These are phyloP conservation scores for Diaperis boleti DNA, from an alignment of 2,888 invertebrate species.

Conservation along the genomic window DNA sequence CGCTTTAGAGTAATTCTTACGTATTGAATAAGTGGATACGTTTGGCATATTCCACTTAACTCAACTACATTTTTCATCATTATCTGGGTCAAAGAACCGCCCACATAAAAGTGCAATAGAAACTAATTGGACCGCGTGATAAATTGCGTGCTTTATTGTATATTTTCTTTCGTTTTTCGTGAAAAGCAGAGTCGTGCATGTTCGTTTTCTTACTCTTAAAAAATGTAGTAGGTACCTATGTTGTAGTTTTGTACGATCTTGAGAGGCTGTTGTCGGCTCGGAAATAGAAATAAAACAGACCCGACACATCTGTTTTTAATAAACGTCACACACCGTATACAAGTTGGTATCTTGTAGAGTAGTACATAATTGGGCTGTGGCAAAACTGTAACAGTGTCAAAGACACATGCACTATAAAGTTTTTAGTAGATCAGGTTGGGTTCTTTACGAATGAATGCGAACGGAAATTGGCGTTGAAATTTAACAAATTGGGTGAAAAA, in stretches of 20 bases:
- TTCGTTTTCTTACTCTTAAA: no score
- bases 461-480: neutral
- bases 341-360: constrained; percentile 1
- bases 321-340: constrained; percentile 34
- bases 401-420: neutral
- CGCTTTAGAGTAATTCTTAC: no score
- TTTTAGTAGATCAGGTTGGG: neutral
- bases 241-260: no score
- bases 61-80: neutral
- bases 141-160: neutral
- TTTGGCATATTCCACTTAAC: neutral
- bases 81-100: constrained; percentile 19
- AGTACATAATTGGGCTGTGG: neutral
- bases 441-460: neutral
- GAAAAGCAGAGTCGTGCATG: neutral
- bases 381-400: neutral
- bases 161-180: constrained; percentile 1
- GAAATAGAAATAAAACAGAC: constrained; percentile 43
- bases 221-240: no score
- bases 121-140: constrained; percentile 12
- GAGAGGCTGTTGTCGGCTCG: constrained; percentile 28
- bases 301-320: constrained; percentile 41
- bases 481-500: neutral
- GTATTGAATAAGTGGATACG: no score
- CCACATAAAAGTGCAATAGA: constrained; percentile 21